Conservation (phyloP, 2,888 invertebrate genomes). For the Glaucopsyche alexis region DNA sequence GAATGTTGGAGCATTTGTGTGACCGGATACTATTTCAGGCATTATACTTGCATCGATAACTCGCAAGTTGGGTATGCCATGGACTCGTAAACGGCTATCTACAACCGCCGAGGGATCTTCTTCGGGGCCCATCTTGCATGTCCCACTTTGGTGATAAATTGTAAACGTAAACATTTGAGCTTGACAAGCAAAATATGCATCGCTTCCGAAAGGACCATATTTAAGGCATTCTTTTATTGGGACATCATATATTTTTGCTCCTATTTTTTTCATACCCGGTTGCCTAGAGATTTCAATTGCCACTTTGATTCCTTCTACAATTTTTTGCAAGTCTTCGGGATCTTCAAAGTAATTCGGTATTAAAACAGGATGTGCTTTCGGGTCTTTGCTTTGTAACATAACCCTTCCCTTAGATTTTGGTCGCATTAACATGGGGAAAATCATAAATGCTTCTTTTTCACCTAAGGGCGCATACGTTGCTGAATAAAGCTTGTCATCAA, state of each 20-base stretch:
- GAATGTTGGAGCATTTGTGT: slow-evolving; percentile 87
- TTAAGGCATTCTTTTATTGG: slow-evolving; percentile 81
- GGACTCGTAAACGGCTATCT: slow-evolving; percentile 80
- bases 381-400: slow-evolving; percentile 84
- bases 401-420: slow-evolving; percentile 86
- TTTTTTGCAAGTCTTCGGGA: slow-evolving; percentile 81
- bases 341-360: slow-evolving; percentile 88
- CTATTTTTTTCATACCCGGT: slow-evolving; percentile 78
- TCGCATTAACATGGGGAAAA: slow-evolving; percentile 85
- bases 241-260: slow-evolving; percentile 79
- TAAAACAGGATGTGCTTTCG: slow-evolving; percentile 85
- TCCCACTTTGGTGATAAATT: slow-evolving; percentile 84
- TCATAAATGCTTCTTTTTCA: slow-evolving; percentile 67
- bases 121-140: slow-evolving; percentile 83
- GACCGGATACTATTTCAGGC: slow-evolving; percentile 87
- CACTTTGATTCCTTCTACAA: slow-evolving; percentile 82
- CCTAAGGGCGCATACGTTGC: slow-evolving; percentile 66
- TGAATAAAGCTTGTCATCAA: slow-evolving; percentile 67
- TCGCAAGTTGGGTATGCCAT: slow-evolving; percentile 83
- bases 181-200: slow-evolving; percentile 85
- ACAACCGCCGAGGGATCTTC: slow-evolving; percentile 82
- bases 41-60: slow-evolving; percentile 90
- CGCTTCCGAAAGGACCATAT: slow-evolving; percentile 79
- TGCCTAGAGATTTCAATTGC: slow-evolving; percentile 80
- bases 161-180: slow-evolving; percentile 84